These are phyloP conservation scores for Lepisosteus oculatus DNA, from an alignment of 2,113 vertebrate species.

Conservation along the genomic window DNA sequence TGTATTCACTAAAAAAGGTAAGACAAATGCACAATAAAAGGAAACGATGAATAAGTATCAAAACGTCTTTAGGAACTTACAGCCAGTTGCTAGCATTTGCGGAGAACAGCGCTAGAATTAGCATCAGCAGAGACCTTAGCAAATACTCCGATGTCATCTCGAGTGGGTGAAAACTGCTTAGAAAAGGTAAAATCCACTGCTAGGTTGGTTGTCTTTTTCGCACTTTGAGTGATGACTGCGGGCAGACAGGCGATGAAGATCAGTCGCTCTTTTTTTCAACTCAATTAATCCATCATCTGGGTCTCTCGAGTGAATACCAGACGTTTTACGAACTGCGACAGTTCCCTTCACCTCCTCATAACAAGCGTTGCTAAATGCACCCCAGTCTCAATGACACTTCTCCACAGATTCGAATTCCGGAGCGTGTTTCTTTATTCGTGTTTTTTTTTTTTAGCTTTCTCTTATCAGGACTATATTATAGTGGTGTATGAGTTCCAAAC, in stretches of 20 bases:
- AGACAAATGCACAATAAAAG: background rate
- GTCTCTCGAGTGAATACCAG: slow-evolving; percentile 32
- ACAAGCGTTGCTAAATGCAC: slow-evolving; percentile 30
- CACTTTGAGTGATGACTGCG: slow-evolving; percentile 4
- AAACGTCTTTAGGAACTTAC: slow-evolving; percentile 70
- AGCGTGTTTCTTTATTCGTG: no score
- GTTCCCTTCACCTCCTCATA: slow-evolving; percentile 29
- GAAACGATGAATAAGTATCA: background rate
- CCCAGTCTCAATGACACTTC: slow-evolving; percentile 19
- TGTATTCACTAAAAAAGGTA: no score
- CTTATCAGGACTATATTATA: no score
- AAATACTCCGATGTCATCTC: slow-evolving; percentile 84
- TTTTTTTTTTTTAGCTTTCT: no score
- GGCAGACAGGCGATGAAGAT: slow-evolving; percentile 9
- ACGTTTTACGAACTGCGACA: slow-evolving; percentile 27
- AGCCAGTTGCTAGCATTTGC: slow-evolving; percentile 96
- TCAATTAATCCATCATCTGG: slow-evolving; percentile 63
- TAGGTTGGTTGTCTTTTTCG: slow-evolving; percentile 6
- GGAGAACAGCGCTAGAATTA: slow-evolving; percentile 89
- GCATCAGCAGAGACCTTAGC: slow-evolving; percentile 87
- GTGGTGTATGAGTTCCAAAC: slow-evolving; percentile 14
- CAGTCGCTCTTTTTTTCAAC: slow-evolving; percentile 19
- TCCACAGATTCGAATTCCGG: background rate
- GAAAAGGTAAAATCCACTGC: slow-evolving; percentile 37
- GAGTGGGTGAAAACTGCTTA: slow-evolving; percentile 8